phyloP scores from a whole-genome alignment of 2,888 invertebrate genomes.

The Hedychridium roseum region DNA sequence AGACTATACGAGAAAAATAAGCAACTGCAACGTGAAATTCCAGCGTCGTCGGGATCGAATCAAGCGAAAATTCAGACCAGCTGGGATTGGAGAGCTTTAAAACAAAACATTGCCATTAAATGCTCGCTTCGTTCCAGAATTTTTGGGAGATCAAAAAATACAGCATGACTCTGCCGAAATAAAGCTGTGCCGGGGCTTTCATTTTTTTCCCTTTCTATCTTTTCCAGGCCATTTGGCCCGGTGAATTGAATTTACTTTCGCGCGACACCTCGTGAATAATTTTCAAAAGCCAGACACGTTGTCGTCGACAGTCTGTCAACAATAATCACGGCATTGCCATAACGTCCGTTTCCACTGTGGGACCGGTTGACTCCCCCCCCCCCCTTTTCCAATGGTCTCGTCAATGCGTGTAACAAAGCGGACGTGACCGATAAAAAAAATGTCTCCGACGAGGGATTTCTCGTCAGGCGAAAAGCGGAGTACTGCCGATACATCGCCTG shows the following conservation, averaged over 20 bases:
- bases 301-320: constrained; percentile 25
- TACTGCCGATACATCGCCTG: constrained; percentile 9
- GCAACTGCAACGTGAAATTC: too few species aligned
- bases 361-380: constrained; percentile 9
- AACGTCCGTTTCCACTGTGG: too few species aligned
- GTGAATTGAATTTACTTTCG: constrained; percentile 19
- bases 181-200: not conserved
- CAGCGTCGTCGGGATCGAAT: too few species aligned
- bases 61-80: too few species aligned
- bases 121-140: too few species aligned
- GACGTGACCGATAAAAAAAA: not conserved
- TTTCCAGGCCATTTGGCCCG: constrained; percentile 3
- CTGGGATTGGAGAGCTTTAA: too few species aligned
- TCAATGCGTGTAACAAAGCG: constrained; percentile 1
- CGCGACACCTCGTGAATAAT: constrained; percentile 21
- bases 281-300: constrained; percentile 15
- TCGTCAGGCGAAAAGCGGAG: not conserved
- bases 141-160: too few species aligned
- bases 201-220: not conserved
- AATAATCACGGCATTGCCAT: constrained; percentile 37
- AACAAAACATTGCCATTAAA: too few species aligned
- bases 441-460: too few species aligned
- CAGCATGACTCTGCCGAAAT: too few species aligned
- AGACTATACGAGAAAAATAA: too few species aligned
- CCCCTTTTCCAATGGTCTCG: constrained; percentile 11